A percentile compares a stretch with the other conserved stretches of the same genome.
These are phyloP conservation scores for Dendrophyllia cribrosa DNA, from an alignment of 64 coral and sea anemone species.

Conservation along the genomic window DNA sequence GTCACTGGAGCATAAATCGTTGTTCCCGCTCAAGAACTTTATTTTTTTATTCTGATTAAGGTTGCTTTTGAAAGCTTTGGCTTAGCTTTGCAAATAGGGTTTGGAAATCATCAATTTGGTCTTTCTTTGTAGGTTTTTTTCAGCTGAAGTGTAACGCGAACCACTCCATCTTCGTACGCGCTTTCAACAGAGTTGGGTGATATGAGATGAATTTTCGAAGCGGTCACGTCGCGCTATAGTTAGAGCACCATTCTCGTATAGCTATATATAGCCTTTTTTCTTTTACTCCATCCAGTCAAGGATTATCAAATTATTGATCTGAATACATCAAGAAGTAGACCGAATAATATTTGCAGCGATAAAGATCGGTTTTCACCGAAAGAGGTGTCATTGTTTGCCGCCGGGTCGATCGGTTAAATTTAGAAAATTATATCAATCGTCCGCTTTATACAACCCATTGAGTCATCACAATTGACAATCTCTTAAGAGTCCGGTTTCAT, in stretches of 20 bases:
- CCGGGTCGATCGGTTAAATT: not conserved
- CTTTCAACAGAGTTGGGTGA: not conserved
- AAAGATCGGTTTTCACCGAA: not conserved
- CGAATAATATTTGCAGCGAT: not conserved
- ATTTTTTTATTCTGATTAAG: no score
- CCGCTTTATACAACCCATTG: not conserved
- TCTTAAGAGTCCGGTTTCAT: not conserved
- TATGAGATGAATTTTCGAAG: no score
- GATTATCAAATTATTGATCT: not conserved
- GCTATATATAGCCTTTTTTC: not conserved
- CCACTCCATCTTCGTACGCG: not conserved
- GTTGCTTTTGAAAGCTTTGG: no score
- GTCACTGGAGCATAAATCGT: no score
- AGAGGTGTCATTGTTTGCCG: not conserved
- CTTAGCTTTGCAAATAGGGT: no score
- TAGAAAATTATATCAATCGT: slow-evolving; percentile 28
- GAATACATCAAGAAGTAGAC: not conserved
- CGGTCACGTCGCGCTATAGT: not conserved
- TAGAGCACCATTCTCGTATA: not conserved
- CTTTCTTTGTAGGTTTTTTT: no score
- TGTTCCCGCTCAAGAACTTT: no score
- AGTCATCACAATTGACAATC: not conserved
- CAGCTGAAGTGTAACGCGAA: not conserved
- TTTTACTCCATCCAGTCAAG: not conserved
- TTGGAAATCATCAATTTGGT: no score